These are phyloP conservation scores for Chymomyza caudatula DNA, from an alignment of 2,888 invertebrate genomes.

Conservation along the genomic window DNA sequence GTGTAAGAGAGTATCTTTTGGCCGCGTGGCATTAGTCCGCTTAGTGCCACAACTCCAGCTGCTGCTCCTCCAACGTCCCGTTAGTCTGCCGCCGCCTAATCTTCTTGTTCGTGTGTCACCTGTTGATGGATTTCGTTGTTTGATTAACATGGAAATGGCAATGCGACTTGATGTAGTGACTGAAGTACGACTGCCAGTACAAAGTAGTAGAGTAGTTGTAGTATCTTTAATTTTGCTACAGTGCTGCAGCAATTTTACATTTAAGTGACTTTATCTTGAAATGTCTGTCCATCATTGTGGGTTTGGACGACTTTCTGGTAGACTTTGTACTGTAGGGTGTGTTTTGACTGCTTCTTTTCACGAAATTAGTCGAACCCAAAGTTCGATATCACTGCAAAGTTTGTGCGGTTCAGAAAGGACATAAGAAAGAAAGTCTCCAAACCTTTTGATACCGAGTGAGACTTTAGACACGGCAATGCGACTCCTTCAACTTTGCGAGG, in stretches of 20 bases:
- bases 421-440: no score
- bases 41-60: neutral
- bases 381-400: no score
- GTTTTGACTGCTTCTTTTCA: no score
- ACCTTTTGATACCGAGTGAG: no score
- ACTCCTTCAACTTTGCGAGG: no score
- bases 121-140: conserved; percentile 69
- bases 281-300: neutral
- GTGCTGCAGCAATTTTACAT: conserved; percentile 24
- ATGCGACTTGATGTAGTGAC: conserved; percentile 58
- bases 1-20: neutral
- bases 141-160: conserved; percentile 70
- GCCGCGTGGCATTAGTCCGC: neutral
- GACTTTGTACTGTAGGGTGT: no score
- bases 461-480: no score
- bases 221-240: neutral
- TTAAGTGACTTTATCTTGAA: conserved; percentile 51
- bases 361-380: no score
- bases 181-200: conserved; percentile 32
- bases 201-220: neutral
- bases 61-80: neutral
- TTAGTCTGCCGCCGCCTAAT: conserved; percentile 12
- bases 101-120: conserved; percentile 61
- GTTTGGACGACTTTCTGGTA: neutral
- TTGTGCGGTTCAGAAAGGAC: no score